A percentile compares a stretch with the other conserved stretches of the same genome.
Evolutionary conservation across 1,140 invertebrate species (phyloP).

Genomic region (Orius laevigatus): DNA sequence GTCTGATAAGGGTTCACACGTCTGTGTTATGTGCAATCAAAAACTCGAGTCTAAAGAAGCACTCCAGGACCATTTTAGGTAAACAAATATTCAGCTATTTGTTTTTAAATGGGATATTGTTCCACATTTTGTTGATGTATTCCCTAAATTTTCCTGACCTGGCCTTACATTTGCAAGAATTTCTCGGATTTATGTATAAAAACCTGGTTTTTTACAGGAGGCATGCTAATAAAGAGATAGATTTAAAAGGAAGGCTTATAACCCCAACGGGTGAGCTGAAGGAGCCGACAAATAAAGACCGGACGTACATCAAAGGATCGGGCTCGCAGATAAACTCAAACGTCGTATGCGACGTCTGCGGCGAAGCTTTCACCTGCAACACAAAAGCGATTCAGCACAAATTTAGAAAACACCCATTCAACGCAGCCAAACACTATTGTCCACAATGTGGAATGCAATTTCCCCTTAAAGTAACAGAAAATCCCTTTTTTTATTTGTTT

Average conservation of each 20-base stretch:
- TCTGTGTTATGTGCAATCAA: conserved; percentile 32
- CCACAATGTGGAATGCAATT: conserved; percentile 50
- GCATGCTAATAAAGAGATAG: conserved; percentile 35
- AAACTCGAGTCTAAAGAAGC: conserved; percentile 32
- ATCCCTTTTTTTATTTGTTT: conserved; percentile 21
- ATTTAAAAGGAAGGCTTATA: conserved; percentile 26
- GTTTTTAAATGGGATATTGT: background rate
- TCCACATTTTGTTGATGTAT: background rate
- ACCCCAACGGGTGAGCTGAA: conserved; percentile 20
- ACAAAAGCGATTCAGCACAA: conserved; percentile 46
- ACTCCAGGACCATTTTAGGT: conserved; percentile 34
- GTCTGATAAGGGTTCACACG: conserved; percentile 11
- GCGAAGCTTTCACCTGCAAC: conserved; percentile 38
- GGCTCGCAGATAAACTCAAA: conserved; percentile 16
- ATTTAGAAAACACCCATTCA: conserved; percentile 44
- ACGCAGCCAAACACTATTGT: conserved; percentile 44
- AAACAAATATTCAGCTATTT: background rate
- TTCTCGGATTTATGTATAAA: background rate
- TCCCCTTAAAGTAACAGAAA: conserved; percentile 40
- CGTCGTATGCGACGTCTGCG: conserved; percentile 38
- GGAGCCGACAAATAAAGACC: conserved; percentile 16
- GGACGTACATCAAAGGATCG: conserved; percentile 19
- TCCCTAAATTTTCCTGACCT: background rate
- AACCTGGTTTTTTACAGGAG: conserved; percentile 24
- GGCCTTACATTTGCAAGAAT: conserved; percentile 6